Base-by-base conservation (phyloP, 2,113 vertebrate genomes). In the Cygnus atratus region DNA sequence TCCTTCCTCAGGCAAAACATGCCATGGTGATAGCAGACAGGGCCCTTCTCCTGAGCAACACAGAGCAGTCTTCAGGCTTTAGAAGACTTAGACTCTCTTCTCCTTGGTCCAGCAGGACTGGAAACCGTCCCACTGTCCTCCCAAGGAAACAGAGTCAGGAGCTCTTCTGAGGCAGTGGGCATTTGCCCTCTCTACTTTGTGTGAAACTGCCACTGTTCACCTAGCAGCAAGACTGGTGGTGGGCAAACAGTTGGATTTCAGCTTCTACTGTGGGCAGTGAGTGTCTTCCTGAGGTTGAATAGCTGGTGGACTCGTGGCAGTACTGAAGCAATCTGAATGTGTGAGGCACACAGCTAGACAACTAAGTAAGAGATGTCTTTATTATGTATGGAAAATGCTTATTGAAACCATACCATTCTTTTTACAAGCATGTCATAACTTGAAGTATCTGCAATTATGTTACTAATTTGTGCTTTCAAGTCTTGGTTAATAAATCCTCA, bases 151-250 rank as follows among this genome's bases (percentile, higher is more conserved):
- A 29, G 75, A 70, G 35, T 35, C n/a, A 41, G 83, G n/a, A 52
- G 39, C 15, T 57, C 55, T 66, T 59, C 65, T 16, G 79, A 41
- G 29, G 19, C 31, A 19, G 10, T 39, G 50, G 33, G 24, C 48
- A 12, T 25, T n/a, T 84, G 26, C n/a, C 41, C 22, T 86, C 48
- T 76, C 26, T n/a, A 5, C 33, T 59, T 63, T 4, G 13, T 18
- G 2, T 33, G 54, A 48, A 90, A 39, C 33, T 52, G 6, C 22
- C 11, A 5, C 50, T 35, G 6, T 75, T 85, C 65, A 20, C 31
- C 0, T 0, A 78, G 63, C 80, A 1, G 0, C 55, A 8, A 9
- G 5, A 26, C 50, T 1, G 0, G 21, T 21, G n/a, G 19, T 71
- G 33, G 44, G 26, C 21, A 31, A 24, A 22, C 41, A n/a, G 8